A percentile compares a stretch with the other conserved stretches of the same genome.
These are phyloP conservation scores for Uromys caudimaculatus DNA, from an alignment of 2,797 vertebrate genomes.

Conservation along the genomic window DNA sequence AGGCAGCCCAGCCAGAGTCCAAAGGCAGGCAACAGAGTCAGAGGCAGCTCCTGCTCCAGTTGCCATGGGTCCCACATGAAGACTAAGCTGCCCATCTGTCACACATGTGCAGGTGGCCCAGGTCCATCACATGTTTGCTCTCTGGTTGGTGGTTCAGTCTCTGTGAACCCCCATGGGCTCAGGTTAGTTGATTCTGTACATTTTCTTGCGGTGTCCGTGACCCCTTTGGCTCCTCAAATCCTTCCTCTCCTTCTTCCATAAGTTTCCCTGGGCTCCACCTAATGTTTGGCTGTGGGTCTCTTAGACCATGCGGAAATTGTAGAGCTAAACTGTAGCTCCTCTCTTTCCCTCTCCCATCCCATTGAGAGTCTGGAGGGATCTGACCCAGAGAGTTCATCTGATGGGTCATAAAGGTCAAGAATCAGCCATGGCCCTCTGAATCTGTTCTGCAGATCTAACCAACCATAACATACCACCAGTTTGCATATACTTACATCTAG, in stretches of 20 bases:
- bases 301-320: neutral
- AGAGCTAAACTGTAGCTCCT: neutral
- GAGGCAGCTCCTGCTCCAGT: neutral
- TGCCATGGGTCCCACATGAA: neutral
- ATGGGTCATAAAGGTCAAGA: neutral
- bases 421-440: neutral
- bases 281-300: neutral
- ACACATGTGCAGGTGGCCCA: neutral
- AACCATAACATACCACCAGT: neutral
- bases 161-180: neutral
- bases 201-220: neutral
- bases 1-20: neutral
- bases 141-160: neutral
- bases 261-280: neutral
- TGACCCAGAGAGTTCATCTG: neutral
- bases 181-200: neutral
- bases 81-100: neutral
- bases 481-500: neutral
- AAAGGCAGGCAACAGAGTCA: neutral
- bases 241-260: neutral
- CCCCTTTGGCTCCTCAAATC: neutral
- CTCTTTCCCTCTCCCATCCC: accelerated
- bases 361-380: neutral
- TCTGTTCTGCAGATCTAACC: neutral
- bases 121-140: neutral